Evolutionary conservation across 2,888 invertebrate genomes (phyloP).

Genomic region (Escarpia spicata): DNA sequence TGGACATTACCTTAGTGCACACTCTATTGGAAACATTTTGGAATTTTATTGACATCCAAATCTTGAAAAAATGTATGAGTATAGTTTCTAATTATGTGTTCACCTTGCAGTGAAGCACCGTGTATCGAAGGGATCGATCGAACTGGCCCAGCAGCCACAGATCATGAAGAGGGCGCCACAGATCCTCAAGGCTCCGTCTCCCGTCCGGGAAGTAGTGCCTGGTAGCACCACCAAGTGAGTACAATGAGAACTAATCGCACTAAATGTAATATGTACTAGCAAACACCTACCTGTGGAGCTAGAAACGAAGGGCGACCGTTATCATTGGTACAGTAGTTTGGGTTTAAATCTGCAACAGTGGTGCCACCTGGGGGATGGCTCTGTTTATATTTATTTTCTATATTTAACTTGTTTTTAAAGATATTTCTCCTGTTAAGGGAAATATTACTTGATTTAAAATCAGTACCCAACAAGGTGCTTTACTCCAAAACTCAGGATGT

Average conservation of each 20-base stretch:
- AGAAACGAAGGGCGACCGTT: no score
- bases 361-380: no score
- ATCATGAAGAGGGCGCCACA: slow-evolving; percentile 69
- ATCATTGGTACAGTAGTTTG: no score
- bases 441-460: no score
- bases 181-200: slow-evolving; percentile 79
- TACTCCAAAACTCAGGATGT: no score
- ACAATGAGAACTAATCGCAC: background rate
- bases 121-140: background rate
- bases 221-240: slow-evolving; percentile 82
- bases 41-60: no score
- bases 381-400: no score
- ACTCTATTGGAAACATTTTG: background rate
- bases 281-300: no score
- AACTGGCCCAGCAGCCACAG: background rate
- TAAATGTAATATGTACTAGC: background rate
- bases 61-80: background rate
- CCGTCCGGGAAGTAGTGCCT: slow-evolving; percentile 82
- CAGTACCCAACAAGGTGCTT: no score
- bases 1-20: background rate
- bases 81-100: background rate
- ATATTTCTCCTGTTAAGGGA: no score
- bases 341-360: no score
- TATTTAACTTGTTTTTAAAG: no score
- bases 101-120: background rate